phyloP scores from a whole-genome alignment of 1,140 invertebrate species.

The Fopius arisanus region DNA sequence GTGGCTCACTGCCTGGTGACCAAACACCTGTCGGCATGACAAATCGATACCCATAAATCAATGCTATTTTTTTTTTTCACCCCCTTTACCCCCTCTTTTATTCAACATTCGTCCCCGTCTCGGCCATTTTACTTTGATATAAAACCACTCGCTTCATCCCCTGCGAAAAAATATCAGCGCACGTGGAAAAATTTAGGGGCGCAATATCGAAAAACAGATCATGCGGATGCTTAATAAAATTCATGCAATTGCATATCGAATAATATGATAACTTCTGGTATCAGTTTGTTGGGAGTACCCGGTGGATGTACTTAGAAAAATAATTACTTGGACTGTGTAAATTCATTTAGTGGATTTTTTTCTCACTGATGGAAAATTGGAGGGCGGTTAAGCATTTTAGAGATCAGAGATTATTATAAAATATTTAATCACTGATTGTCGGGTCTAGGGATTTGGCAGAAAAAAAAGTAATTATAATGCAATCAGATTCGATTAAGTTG shows the following conservation, averaged over 20 bases:
- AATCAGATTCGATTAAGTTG: no score
- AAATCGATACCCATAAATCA: constrained; percentile 29
- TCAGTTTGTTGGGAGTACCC: no score
- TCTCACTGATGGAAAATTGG: no score
- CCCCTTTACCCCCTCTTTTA: background rate
- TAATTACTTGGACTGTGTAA: no score
- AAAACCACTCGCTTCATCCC: background rate
- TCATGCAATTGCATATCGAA: background rate
- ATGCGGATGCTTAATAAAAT: constrained; percentile 20
- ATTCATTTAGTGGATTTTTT: no score
- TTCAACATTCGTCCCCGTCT: constrained; percentile 1
- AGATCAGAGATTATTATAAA: no score
- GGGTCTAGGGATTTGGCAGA: no score
- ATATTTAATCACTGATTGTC: no score
- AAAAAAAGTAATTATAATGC: no score
- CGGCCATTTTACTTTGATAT: background rate
- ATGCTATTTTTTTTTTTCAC: constrained; percentile 3
- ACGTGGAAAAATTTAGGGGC: constrained; percentile 17
- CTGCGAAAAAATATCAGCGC: background rate
- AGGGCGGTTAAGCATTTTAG: no score
- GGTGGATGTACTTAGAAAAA: no score
- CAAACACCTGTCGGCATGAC: constrained; percentile 60
- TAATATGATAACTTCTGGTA: background rate
- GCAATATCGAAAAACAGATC: constrained; percentile 30
- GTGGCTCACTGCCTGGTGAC: constrained; percentile 60